phyloP scores from a whole-genome alignment of 2,888 invertebrate species.

The Nomada hirtipes region DNA sequence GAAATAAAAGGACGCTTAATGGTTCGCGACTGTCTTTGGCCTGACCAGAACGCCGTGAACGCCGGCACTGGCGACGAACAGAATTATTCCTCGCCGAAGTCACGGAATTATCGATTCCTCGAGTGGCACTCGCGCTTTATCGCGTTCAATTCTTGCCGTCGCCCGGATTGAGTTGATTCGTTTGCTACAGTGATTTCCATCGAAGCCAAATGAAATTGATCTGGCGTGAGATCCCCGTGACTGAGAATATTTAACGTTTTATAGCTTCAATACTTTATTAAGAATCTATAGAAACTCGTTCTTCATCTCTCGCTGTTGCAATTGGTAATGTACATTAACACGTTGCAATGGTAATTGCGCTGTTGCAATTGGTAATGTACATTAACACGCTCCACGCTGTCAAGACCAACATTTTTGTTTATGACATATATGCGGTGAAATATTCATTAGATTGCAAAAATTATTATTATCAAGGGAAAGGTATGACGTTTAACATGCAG shows the following conservation, averaged over 20 bases:
- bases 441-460: too few relatives aligned
- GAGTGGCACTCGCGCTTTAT: conserved; percentile 11
- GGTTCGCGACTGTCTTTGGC: background rate
- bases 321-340: background rate
- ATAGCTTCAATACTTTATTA: background rate
- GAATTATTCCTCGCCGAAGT: conserved; percentile 22
- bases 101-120: conserved; percentile 21
- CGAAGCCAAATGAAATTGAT: background rate
- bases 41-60: conserved; percentile 2
- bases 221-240: too few relatives aligned
- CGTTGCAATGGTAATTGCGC: too few relatives aligned
- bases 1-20: conserved; percentile 27
- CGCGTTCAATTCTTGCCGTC: conserved; percentile 1
- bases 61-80: background rate
- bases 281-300: background rate
- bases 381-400: background rate
- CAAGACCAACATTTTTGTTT: too few relatives aligned
- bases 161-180: conserved; percentile 5
- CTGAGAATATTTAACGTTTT: background rate
- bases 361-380: background rate
- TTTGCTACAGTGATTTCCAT: conserved; percentile 2
- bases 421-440: too few relatives aligned
- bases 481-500: too few relatives aligned
- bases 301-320: background rate
- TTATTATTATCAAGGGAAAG: too few relatives aligned